A percentile compares a stretch with the other conserved stretches of the same genome.
phyloP scores from a whole-genome alignment of 1,140 invertebrate species.

The Meloidogyne hapla region DNA sequence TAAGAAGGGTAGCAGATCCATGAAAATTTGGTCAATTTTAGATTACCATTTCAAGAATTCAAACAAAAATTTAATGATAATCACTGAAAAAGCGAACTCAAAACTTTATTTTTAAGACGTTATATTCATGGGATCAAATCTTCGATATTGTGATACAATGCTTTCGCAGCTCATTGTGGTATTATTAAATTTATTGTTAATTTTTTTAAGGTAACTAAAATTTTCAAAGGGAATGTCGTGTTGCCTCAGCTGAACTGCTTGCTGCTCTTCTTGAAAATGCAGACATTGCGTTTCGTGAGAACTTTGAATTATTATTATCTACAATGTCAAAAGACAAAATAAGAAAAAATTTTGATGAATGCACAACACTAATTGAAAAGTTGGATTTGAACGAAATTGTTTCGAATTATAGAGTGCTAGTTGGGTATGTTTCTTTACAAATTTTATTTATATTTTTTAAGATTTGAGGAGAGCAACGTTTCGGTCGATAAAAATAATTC shows the following conservation, averaged over 20 bases:
- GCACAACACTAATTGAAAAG: slow-evolving; percentile 11
- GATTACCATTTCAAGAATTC: too few relatives aligned
- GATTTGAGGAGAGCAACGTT: background rate
- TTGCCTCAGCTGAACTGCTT: slow-evolving; percentile 44
- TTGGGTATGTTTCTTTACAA: slow-evolving; percentile 31
- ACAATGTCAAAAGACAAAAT: background rate
- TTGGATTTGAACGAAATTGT: slow-evolving; percentile 36
- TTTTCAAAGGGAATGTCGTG: slow-evolving; percentile 35
- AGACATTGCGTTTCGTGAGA: background rate
- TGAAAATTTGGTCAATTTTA: too few relatives aligned
- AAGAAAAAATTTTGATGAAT: slow-evolving; percentile 5
- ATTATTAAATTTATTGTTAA: too few relatives aligned
- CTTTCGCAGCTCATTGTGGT: slow-evolving; percentile 26
- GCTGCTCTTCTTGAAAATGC: slow-evolving; percentile 24
- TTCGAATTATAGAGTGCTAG: slow-evolving; percentile 30
- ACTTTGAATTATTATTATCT: background rate
- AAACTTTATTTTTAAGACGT: background rate
- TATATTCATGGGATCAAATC: slow-evolving; percentile 6
- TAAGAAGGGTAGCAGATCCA: background rate
- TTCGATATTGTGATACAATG: slow-evolving; percentile 14
- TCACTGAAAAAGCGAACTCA: too few relatives aligned
- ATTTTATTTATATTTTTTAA: slow-evolving; percentile 11
- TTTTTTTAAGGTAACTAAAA: too few relatives aligned
- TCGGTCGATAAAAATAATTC: slow-evolving; percentile 6
- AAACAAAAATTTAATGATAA: background rate